A percentile compares a stretch with the other conserved stretches of the same genome.
These are phyloP conservation scores for Epirrhoe tristata DNA, from an alignment of 2,888 invertebrate species.

Conservation along the genomic window DNA sequence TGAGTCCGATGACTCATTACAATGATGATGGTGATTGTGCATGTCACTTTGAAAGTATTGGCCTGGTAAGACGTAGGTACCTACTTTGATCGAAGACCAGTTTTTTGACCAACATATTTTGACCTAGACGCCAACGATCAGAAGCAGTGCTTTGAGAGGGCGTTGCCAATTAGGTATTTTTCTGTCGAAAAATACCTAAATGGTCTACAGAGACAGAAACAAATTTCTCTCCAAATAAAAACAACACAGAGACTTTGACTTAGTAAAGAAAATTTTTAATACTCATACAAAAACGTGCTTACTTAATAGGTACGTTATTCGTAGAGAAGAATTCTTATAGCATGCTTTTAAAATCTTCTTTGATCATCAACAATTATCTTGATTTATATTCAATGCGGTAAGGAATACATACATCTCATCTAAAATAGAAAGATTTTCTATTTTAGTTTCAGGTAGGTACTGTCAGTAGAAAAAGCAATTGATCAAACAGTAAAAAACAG, in stretches of 20 bases:
- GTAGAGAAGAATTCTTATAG: background rate
- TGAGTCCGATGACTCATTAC: conserved; percentile 32
- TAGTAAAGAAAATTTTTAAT: too few species aligned
- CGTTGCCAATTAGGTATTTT: background rate
- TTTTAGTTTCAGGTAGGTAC: conserved; percentile 11
- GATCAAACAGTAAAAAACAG: background rate
- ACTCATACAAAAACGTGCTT: too few species aligned
- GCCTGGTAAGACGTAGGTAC: background rate
- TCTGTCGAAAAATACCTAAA: too few species aligned
- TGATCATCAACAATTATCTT: conserved; percentile 29
- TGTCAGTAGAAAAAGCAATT: background rate
- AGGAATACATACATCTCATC: conserved; percentile 14
- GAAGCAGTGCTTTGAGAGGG: background rate
- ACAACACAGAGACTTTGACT: too few species aligned
- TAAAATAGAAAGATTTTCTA: conserved; percentile 18
- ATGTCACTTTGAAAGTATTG: conserved; percentile 1
- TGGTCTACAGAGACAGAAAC: background rate
- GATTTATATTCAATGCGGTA: conserved; percentile 21
- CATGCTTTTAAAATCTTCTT: conserved; percentile 25
- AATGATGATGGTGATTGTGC: conserved; percentile 8
- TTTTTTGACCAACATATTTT: background rate
- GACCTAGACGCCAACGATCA: background rate
- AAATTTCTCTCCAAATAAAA: background rate
- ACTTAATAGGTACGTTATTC: too few species aligned
- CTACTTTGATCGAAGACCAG: background rate